Base-by-base conservation (phyloP, 2,888 invertebrate species). In the Unio pictorum region DNA sequence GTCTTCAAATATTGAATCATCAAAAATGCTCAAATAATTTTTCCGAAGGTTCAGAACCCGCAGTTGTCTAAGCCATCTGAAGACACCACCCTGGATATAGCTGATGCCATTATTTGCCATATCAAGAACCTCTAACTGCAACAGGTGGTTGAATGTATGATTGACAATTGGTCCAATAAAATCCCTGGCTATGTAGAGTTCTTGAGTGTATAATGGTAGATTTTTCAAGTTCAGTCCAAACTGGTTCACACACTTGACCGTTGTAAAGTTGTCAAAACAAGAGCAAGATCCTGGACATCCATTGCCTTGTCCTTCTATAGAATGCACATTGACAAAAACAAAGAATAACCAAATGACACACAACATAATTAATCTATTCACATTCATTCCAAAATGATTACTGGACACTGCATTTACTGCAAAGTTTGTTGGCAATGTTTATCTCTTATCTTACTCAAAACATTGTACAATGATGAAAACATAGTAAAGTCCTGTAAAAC, bases 1-100 rank as follows among this genome's bases (percentile, higher is more conserved):
- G 54, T 80, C 78, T 54, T 74, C 60, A 72, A 86, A 84, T 26
- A 83, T 54, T 30, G 79, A 68, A 68, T 77, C 72, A 58, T 82
- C 78, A 26, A 86, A 64, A 7, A 66, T 59, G 45, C 73, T 68
- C 11, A 86, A 72, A 20, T 68, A 67, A 71, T 86, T 86, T n/a
- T 74, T 71, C 28, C 71, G 68, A 20, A 83, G 64, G 68, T 69
- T 61, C 34, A 83, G 63, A 30, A 64, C 65, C 66, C 69, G 75
- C 23, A 83, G 63, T 20, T 76, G 67, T 18, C 67, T 64, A 28
- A 83, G 71, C 57, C 75, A 75, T 15, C 58, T 60, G 65, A 83
- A 79, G 1, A 75, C 78, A 28, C 75, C 71, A 61, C 58, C 71
- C 26, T 77, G 71, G 45, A 83, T 60, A 54, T 60, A 73, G 64